Base-by-base conservation (phyloP, 2,888 invertebrate species). In the Hofmannophila pseudospretella region DNA sequence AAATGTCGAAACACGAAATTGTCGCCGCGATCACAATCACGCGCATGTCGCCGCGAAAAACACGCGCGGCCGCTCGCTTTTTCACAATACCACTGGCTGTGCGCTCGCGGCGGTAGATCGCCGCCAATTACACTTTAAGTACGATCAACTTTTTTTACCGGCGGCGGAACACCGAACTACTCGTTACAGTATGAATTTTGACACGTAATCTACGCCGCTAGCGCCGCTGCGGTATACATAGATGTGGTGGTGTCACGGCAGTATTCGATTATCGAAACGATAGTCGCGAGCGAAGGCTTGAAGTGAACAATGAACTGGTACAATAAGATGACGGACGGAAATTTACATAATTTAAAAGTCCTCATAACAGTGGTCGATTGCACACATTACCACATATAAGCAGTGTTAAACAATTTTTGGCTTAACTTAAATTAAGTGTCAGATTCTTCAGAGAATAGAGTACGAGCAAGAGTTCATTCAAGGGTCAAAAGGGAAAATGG, bases 51-150 rank as follows among this genome's bases (percentile, higher is more conserved):
- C 48, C 56, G 65, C 67, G 60, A 64, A 67, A 60, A 64, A 77
- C 71, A 73, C 84, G 84, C 78, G 81, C 64, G 59, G 67, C 68
- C 82, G 71, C 70, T 64, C 45, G 61, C 66, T 66, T 74, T 71
- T 69, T 67, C 78, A 68, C 77, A 63, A 65, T 62, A 76, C 71
- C 78, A 81, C 80, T 84, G 78, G 66, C 70, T 62, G 12, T 35
- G 60, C 51, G 54, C 63, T 58, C 66, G 50, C 47, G 46, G 51
- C 49, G 47, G 42, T 42, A 41, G 22, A 11, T 33, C 38, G 29
- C 36, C 34, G 42, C 36, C 49, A 42, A 42, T 46, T 45, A 43
- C 56, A 49, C 54, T 16, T 16, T 5, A 16, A 16, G 16, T 5
- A 16, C 16, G 58, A 54, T 49, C 55, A 23, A 23, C 23, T 23